Base-by-base conservation (phyloP, 1,140 invertebrate species). In the Acromyrmex heyeri region DNA sequence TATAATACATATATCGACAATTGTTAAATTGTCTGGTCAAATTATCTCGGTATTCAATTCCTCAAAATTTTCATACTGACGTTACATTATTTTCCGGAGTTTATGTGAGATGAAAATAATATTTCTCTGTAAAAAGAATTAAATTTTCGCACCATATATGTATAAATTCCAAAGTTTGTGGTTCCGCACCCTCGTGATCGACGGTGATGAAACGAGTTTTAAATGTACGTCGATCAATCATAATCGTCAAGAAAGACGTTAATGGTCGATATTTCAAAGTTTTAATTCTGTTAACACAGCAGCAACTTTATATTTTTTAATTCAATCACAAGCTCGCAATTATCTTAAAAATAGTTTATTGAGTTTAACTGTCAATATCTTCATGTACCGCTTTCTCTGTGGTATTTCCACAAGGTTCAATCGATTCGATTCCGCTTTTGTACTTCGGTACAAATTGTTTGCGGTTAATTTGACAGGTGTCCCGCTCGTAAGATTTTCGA, bases 141-240 rank as follows among this genome's bases (percentile, higher is more conserved):
- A 24, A 55, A 27, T 27, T 59, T 50, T 27, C 53, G 16, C 12
- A 10, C 27, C n/a, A 21, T 55, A 30, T 79, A 59, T 76, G 10
- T 77, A n/a, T 34, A 57, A 64, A 73, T 88, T 59, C 21, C 18
- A 21, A 64, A 88, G 65, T 70, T 89, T 21, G 50, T 16, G 57
- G 59, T n/a, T 38, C 38, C n/a, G 30, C n/a, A 50, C n/a, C 48
- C 48, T 16, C 18, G 55, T 75, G 79, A 87, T 89, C 65, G 88
- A 88, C 88, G 78, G 86, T 83, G 75, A 59, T 86, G 87, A 89
- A 88, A 89, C 87, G 88, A 89, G 75, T 88, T 89, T 86, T 59
- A 85, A 72, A 89, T 86, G 75, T 57, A 34, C 48, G 67, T 88
- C 88, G 65, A 88, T 89, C 88, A 89, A 88, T 89, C 87, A 88